Conservation (phyloP, 2,797 vertebrate species). For the Bovichtus variegatus region DNA sequence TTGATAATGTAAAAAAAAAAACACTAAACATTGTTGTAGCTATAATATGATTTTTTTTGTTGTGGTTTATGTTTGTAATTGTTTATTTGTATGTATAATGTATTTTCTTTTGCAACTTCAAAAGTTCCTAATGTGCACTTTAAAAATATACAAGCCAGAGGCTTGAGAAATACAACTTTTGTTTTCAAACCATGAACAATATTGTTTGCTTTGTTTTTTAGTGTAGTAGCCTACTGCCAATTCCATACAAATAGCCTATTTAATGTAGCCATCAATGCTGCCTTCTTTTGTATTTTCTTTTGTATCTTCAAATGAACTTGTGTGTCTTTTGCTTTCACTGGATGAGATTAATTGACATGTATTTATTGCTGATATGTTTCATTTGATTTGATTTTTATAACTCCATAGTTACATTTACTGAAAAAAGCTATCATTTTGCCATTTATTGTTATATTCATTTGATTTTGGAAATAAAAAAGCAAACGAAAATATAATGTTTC, state of each 20-base stretch:
- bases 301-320: constrained; percentile 77
- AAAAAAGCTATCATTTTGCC: constrained; percentile 88
- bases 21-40: constrained; percentile 47
- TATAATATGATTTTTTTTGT: constrained; percentile 59
- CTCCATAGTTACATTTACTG: constrained; percentile 81
- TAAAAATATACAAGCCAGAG: constrained; percentile 84
- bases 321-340: constrained; percentile 87
- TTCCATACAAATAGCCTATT: constrained; percentile 84
- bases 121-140: constrained; percentile 92
- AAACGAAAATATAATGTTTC: constrained; percentile 41
- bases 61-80: constrained; percentile 67
- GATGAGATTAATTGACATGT: constrained; percentile 85
- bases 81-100: constrained; percentile 53
- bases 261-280: constrained; percentile 90
- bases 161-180: constrained; percentile 74
- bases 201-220: constrained; percentile 76
- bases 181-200: constrained; percentile 67
- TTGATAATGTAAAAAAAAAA: constrained; percentile 58
- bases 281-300: constrained; percentile 79
- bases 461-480: constrained; percentile 84
- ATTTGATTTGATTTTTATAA: constrained; percentile 87
- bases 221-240: constrained; percentile 88
- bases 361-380: constrained; percentile 94
- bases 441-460: constrained; percentile 88
- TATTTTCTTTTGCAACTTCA: constrained; percentile 83